These are phyloP conservation scores for Candoia aspera DNA, from an alignment of 2,113 vertebrate genomes.

Conservation along the genomic window DNA sequence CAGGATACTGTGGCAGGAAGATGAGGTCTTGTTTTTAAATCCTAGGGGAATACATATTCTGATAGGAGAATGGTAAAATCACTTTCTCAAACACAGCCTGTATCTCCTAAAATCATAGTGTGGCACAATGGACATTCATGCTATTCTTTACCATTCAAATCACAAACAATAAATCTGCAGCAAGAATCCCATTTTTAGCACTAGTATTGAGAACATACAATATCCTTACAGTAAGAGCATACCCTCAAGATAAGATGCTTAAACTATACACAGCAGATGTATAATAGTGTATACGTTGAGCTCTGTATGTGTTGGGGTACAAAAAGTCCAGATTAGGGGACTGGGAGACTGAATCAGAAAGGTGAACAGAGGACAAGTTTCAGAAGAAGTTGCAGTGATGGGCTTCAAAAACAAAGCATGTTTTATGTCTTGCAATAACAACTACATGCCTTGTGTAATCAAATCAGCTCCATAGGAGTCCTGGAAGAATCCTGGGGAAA, in stretches of 20 bases:
- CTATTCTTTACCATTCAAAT: neutral
- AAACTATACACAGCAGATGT: neutral
- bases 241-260: neutral
- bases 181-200: neutral
- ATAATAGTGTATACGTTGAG: neutral
- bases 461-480: neutral
- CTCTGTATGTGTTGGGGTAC: neutral
- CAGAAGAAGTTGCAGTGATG: neutral
- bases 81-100: neutral
- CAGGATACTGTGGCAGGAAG: neutral
- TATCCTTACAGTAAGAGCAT: neutral
- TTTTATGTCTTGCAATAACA: neutral
- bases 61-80: neutral
- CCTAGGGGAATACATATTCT: neutral
- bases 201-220: neutral
- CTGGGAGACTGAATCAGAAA: neutral
- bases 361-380: neutral
- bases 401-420: neutral
- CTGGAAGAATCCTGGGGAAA: neutral
- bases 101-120: neutral
- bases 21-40: neutral
- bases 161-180: neutral
- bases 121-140: neutral
- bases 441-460: conserved; percentile 8
- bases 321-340: neutral